Evolutionary conservation across 2,797 vertebrate species (phyloP).

Genomic region (Spinus pinus): DNA sequence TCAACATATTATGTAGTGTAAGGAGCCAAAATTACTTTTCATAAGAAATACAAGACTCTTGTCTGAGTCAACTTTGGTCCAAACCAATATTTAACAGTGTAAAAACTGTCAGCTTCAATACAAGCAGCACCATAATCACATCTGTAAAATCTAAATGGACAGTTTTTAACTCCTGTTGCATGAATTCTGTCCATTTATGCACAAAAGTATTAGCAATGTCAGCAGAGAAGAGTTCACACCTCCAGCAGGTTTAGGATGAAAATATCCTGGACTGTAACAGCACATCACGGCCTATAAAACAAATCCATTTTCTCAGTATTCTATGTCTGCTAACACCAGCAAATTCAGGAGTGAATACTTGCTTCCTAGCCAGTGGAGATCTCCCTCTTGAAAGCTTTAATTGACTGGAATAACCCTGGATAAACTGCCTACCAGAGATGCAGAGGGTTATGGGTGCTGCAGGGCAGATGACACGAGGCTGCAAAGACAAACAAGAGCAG

Average conservation of each 20-base stretch:
- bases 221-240: neutral
- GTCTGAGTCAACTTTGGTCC: neutral
- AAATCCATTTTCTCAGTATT: neutral
- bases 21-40: neutral
- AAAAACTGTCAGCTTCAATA: neutral
- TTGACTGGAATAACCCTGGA: constrained; percentile 66
- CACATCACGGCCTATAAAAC: neutral
- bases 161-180: neutral
- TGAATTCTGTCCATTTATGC: neutral
- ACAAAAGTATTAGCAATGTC: neutral
- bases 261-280: neutral
- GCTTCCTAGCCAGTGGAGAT: constrained; percentile 23
- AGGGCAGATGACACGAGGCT: constrained; percentile 29
- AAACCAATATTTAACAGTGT: neutral
- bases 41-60: neutral
- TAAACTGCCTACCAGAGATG: constrained; percentile 69
- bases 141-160: neutral
- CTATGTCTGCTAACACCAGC: neutral
- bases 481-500: constrained; percentile 22
- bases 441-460: constrained; percentile 63
- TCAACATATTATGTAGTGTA: neutral
- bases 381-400: constrained; percentile 58
- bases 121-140: neutral
- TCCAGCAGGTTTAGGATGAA: neutral
- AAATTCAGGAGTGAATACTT: constrained; percentile 4